Evolutionary conservation across 64 coral and sea anemone genomes (phyloP), one percentile per base, ranked within the genome.

Genomic region (Pocillopora verrucosa): DNA sequence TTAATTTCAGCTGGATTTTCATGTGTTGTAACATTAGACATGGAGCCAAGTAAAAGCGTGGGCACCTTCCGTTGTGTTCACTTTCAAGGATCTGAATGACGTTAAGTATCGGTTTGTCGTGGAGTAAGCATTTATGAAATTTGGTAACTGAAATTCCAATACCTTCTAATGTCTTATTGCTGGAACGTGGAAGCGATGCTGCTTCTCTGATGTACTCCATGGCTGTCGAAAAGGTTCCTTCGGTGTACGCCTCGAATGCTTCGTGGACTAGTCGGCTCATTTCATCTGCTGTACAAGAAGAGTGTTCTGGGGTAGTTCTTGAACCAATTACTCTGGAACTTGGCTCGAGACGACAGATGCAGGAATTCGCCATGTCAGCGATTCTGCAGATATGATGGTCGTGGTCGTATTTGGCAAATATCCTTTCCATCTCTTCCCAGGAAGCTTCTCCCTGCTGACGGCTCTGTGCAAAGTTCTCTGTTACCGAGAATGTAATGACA

Each of bases 91-190:
- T 59, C 12, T 70, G 16, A 38, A 72, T 83, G 22, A 83, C 9
- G 15, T 83, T 74, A 22, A 58, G 41, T 58, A 83, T 75, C 36
- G 79, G 78, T 72, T 59, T 72, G 78, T 90, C 89, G 11, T 81
- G 58, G 51, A 59, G 16, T 36, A 74, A 74, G 2, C 72, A 30
- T 72, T 34, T 37, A 38, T 90, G 89, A 36, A 75, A 59, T 73
- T 90, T 90, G 3, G 89, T 90, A 36, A 90, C 56, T 17, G 79
- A 81, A 34, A 90, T 72, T 73, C 89, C 89, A 73, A 90, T 82
- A 11, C 77, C 65, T 11, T 90, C 65, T 83, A 56, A 34, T 14
- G 89, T 74, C 14, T 9, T 20, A 19, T 57, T 6, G 25, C 36
- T 2, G 1, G 72, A 25, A 11, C 56, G 36, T 57, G n/a, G 65